These are phyloP conservation scores for Cyanoliseus patagonus DNA, from an alignment of 2,113 vertebrate species.

Conservation along the genomic window DNA sequence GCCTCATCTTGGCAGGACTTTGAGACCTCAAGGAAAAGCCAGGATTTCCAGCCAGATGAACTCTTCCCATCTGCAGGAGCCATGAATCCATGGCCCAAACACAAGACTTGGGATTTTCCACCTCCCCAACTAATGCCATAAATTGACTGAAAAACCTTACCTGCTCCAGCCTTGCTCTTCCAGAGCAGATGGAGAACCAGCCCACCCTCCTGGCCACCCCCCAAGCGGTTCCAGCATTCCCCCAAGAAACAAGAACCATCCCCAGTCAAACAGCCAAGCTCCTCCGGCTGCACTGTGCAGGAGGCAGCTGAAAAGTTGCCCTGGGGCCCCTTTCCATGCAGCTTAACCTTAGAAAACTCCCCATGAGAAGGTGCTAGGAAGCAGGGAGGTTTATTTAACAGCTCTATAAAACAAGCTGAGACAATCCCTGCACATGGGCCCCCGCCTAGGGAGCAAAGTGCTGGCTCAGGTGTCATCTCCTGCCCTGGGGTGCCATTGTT, in stretches of 20 bases:
- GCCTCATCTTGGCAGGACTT: neutral
- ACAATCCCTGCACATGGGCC: neutral
- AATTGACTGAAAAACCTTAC: neutral
- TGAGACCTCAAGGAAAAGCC: neutral
- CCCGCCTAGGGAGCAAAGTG: neutral
- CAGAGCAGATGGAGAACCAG: neutral
- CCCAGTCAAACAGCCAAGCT: neutral
- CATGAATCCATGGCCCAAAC: neutral
- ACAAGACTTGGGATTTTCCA: neutral
- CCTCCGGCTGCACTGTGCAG: rapidly evolving
- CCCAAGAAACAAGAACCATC: neutral
- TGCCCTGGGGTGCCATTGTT: neutral
- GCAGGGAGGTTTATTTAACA: neutral
- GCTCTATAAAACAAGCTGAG: slow-evolving; percentile 30
- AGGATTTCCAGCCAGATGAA: slow-evolving; percentile 5
- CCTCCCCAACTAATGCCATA: neutral
- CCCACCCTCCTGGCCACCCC: neutral
- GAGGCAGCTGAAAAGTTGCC: neutral
- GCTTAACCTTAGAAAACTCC: neutral
- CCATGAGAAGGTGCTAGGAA: neutral
- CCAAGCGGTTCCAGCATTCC: neutral
- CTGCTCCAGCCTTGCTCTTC: neutral
- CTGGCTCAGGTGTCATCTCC: neutral
- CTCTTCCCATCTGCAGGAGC: neutral
- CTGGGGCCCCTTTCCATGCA: neutral